phyloP scores from a whole-genome alignment of 2,797 vertebrate genomes.

The Bradypus variegatus region DNA sequence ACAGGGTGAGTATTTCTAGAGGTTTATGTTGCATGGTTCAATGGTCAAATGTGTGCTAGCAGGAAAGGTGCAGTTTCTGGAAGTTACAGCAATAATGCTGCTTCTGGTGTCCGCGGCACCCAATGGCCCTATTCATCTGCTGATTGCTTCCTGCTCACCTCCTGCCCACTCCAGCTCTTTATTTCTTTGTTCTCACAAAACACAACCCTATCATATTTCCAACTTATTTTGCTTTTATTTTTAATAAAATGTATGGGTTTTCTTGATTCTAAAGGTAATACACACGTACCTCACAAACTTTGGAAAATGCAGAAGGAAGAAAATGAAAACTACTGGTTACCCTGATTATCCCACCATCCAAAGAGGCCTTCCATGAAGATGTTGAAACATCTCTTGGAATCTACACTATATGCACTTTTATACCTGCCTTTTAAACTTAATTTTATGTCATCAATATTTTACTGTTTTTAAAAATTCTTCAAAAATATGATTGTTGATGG shows the following conservation, averaged over 20 bases:
- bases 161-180: not conserved
- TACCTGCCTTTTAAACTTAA: not conserved
- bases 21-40: not conserved
- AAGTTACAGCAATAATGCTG: no score
- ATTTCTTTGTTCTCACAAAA: not conserved
- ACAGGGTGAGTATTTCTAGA: not conserved
- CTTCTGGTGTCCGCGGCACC: no score
- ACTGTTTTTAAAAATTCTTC: not conserved
- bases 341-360: no score
- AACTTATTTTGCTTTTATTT: not conserved
- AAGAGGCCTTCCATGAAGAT: not conserved
- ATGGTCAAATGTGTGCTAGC: not conserved
- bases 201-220: not conserved
- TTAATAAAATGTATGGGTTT: not conserved
- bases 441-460: not conserved
- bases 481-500: not conserved
- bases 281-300: not conserved
- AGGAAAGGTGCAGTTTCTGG: not conserved
- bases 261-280: not conserved
- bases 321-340: not conserved
- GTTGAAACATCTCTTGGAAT: not conserved
- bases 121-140: no score
- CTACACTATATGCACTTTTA: not conserved
- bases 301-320: not conserved
- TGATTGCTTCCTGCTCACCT: not conserved